These are phyloP conservation scores for Dynastes maya DNA, from an alignment of 2,888 invertebrate genomes.

Conservation along the genomic window DNA sequence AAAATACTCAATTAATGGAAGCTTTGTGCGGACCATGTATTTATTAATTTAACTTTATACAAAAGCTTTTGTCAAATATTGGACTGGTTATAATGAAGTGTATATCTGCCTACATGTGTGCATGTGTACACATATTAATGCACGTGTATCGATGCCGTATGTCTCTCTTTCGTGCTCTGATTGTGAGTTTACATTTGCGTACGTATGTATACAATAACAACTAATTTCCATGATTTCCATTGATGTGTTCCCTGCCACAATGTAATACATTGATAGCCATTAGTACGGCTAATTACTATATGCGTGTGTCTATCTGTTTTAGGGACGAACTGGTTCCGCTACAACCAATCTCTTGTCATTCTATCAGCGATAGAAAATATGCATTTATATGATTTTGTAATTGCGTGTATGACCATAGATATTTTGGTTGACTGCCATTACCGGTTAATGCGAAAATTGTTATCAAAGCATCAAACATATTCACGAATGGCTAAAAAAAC, in stretches of 20 bases:
- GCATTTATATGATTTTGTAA: slow-evolving; percentile 11
- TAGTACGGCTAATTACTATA: slow-evolving; percentile 58
- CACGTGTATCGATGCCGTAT: slow-evolving; percentile 15
- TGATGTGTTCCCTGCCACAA: slow-evolving; percentile 63
- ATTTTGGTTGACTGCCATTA: too few species aligned
- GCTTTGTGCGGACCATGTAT: slow-evolving; percentile 49
- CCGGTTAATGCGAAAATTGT: too few species aligned
- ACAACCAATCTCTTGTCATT: slow-evolving; percentile 25
- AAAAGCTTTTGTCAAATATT: slow-evolving; percentile 66
- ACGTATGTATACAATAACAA: slow-evolving; percentile 66
- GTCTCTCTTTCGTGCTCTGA: slow-evolving; percentile 49
- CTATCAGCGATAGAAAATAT: slow-evolving; percentile 19
- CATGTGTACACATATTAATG: slow-evolving; percentile 5
- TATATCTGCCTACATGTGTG: slow-evolving; percentile 45
- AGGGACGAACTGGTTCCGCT: slow-evolving; percentile 14
- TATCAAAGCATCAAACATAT: too few species aligned
- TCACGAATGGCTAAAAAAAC: too few species aligned
- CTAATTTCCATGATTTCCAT: slow-evolving; percentile 68
- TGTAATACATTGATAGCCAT: slow-evolving; percentile 62
- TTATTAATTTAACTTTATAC: slow-evolving; percentile 57
- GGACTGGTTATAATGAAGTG: slow-evolving; percentile 57
- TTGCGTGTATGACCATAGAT: not conserved
- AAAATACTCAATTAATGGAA: slow-evolving; percentile 51
- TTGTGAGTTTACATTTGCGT: slow-evolving; percentile 54
- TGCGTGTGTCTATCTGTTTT: slow-evolving; percentile 52